Evolutionary conservation across 2,888 invertebrate genomes (phyloP).

Genomic region (Sycophila texana): DNA sequence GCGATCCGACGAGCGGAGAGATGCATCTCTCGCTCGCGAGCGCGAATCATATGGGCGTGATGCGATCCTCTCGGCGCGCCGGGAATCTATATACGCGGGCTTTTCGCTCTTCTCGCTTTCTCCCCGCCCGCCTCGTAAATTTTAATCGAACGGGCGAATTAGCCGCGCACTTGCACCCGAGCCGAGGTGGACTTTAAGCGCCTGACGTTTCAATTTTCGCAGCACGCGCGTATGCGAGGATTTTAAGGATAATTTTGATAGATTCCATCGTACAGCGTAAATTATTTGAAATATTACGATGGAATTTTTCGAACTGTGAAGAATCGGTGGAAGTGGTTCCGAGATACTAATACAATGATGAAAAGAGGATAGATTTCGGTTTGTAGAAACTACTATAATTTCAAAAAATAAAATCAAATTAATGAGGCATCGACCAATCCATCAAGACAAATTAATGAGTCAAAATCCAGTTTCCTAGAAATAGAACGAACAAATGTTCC

Average conservation of each 20-base stretch:
- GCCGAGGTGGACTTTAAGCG: not conserved
- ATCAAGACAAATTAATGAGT: too few species aligned
- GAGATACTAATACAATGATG: too few species aligned
- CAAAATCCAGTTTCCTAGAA: too few species aligned
- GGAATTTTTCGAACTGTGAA: too few species aligned
- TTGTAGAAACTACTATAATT: too few species aligned
- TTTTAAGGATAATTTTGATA: not conserved
- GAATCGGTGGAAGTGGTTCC: too few species aligned
- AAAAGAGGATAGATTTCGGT: too few species aligned
- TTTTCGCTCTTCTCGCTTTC: conserved; percentile 9
- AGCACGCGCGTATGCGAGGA: not conserved
- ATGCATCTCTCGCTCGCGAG: not conserved
- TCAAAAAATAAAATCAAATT: too few species aligned
- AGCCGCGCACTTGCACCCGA: conserved; percentile 6
- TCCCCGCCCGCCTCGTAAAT: conserved; percentile 31
- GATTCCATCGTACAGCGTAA: too few species aligned
- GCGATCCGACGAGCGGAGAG: not conserved
- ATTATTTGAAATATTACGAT: too few species aligned
- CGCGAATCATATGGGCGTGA: conserved; percentile 7
- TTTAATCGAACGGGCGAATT: conserved; percentile 31
- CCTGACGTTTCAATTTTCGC: conserved; percentile 8
- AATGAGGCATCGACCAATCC: not conserved
- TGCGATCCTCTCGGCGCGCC: not conserved
- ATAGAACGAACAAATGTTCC: too few species aligned
- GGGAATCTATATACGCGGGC: not conserved